Evolutionary conservation across 2,113 vertebrate genomes (phyloP), one percentile per base, ranked within the genome.

Genomic region (Sterna hirundo): DNA sequence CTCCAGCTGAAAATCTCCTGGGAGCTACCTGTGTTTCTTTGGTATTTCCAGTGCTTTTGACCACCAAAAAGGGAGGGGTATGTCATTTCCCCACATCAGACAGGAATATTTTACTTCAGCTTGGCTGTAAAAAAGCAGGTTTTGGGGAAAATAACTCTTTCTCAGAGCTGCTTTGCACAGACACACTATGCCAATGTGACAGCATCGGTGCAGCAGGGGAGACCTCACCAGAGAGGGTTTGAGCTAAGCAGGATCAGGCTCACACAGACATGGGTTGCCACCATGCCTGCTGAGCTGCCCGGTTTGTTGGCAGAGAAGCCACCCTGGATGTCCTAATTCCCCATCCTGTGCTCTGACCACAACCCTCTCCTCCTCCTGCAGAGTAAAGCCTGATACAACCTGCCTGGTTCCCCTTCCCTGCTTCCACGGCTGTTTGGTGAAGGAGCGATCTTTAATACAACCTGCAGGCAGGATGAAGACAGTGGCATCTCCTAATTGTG

Each of bases 261-360:
- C 32, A 49, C 15, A 5, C 51, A 38, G 46, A 17, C 0, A 0
- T 20, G 29, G 7, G 15, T 29, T 92, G 20, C 47, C 64, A 62
- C 64, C 30, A 2, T 27, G 21, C 58, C 76, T 32, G 47, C 66
- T 78, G 66, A 60, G 32, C 68, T 57, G 34, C 51, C 66, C 1
- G 0, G 14, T 44, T 44, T 77, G 23, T 54, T 10, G 3, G 40
- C n/a, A 60, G 42, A 42, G 30, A 30, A 52, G 47, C 71, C 36
- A 10, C 25, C 12, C 23, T 61, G 38, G 47, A 13, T 64, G 40
- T 69, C 57, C 89, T 49, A 36, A 61, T 75, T 51, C 69, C 23
- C 32, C 2, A 1, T 20, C 20, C 40, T 69, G 49, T 72, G 46
- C 49, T 88, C 38, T 62, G 76, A 46, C 65, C 14, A 6, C 15